These are phyloP conservation scores for Loriculus beryllinus DNA, from an alignment of 2,797 vertebrate genomes.

Conservation along the genomic window DNA sequence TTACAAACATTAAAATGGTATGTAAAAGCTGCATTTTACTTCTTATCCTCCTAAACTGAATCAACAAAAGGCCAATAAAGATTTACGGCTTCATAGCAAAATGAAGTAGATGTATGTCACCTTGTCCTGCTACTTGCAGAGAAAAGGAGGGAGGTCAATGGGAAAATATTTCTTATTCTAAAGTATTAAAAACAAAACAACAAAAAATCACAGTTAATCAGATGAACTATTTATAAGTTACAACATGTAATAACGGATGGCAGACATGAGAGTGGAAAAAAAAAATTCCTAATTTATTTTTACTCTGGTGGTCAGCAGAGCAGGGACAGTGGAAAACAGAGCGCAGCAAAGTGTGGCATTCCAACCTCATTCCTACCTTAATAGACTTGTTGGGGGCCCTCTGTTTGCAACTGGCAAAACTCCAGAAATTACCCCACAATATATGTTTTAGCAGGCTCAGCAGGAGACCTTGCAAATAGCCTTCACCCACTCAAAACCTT, in stretches of 20 bases:
- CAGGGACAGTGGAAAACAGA: conserved; percentile 34
- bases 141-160: neutral
- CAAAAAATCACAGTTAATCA: conserved; percentile 14
- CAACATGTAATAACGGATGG: conserved; percentile 30
- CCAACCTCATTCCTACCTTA: conserved; percentile 51
- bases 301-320: conserved; percentile 26
- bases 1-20: neutral
- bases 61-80: neutral
- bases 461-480: conserved; percentile 27
- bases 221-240: conserved; percentile 17
- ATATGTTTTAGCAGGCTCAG: conserved; percentile 22
- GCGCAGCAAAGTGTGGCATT: conserved; percentile 36
- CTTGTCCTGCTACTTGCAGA: neutral
- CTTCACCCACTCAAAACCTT: conserved; percentile 16
- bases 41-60: neutral
- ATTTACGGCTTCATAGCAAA: neutral
- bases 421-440: conserved; percentile 53
- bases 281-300: conserved; percentile 2
- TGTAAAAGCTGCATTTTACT: neutral
- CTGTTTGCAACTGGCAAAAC: conserved; percentile 39
- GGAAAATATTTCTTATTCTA: neutral
- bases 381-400: conserved; percentile 26
- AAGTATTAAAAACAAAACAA: neutral
- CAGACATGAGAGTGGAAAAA: neutral
- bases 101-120: neutral